Conservation (phyloP, 1,140 invertebrate genomes). For the Agrilus planipennis region DNA sequence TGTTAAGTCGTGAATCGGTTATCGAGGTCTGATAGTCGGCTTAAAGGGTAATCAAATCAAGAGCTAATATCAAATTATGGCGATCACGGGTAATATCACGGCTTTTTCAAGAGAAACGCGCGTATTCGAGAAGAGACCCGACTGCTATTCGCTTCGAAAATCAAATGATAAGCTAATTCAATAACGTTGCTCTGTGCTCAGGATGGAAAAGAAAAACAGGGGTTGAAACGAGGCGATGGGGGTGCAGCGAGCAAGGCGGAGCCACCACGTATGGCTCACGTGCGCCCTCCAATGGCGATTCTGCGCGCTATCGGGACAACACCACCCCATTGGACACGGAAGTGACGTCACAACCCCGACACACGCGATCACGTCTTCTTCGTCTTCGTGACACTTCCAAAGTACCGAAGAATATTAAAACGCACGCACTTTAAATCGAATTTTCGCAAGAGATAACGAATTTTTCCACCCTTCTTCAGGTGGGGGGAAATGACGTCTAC, state of each 20-base stretch:
- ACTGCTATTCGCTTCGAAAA: constrained; percentile 50
- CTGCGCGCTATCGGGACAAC: constrained; percentile 9
- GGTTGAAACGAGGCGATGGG: constrained; percentile 16
- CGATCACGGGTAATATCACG: constrained; percentile 35
- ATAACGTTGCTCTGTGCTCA: constrained; percentile 37
- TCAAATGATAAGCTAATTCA: constrained; percentile 66
- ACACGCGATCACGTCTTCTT: constrained; percentile 26
- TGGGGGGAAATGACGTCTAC: too few relatives aligned
- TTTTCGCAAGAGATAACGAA: too few relatives aligned
- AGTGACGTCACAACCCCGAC: constrained; percentile 23
- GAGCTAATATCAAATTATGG: constrained; percentile 46
- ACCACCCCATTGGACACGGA: constrained; percentile 15
- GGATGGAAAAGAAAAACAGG: constrained; percentile 26
- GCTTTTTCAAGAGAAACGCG: constrained; percentile 26
- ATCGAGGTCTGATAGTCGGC: constrained; percentile 3
- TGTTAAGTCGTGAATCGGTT: constrained; percentile 2
- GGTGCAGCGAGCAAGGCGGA: constrained; percentile 16
- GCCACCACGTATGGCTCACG: constrained; percentile 19
- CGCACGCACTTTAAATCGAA: constrained; percentile 25
- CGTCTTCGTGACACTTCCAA: constrained; percentile 19
- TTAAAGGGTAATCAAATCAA: constrained; percentile 38
- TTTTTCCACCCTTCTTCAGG: too few relatives aligned
- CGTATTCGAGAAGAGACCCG: constrained; percentile 33
- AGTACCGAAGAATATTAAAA: constrained; percentile 27
- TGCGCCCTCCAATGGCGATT: constrained; percentile 16